Evolutionary conservation across 2,797 vertebrate species (phyloP).

Genomic region (Euthynnus affinis): DNA sequence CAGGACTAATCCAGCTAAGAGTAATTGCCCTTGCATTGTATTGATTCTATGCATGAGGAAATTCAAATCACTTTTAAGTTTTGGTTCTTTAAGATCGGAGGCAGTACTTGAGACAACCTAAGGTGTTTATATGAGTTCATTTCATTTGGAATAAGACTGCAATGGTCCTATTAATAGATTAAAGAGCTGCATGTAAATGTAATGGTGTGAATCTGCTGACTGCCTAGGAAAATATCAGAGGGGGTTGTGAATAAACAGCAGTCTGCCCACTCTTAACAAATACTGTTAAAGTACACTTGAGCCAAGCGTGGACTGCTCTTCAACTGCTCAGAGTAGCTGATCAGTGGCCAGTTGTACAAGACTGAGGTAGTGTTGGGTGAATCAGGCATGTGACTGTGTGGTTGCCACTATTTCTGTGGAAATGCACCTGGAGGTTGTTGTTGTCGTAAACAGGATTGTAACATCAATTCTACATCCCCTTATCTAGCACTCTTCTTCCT

Average conservation of each 20-base stretch:
- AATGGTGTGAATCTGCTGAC: slow-evolving; percentile 77
- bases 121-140: slow-evolving; percentile 77
- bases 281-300: slow-evolving; percentile 21
- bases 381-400: background rate
- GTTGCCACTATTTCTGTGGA: background rate
- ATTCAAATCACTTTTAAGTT: slow-evolving; percentile 79
- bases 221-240: slow-evolving; percentile 46
- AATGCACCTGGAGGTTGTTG: background rate
- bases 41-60: slow-evolving; percentile 75
- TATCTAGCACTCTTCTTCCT: slow-evolving; percentile 5
- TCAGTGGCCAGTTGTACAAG: background rate
- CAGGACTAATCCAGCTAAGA: slow-evolving; percentile 75
- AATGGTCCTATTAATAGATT: slow-evolving; percentile 77
- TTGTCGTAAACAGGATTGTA: slow-evolving; percentile 8
- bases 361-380: background rate
- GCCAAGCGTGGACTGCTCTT: background rate
- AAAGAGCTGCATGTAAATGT: slow-evolving; percentile 73
- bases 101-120: slow-evolving; percentile 61
- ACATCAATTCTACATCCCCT: background rate
- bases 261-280: slow-evolving; percentile 40
- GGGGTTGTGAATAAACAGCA: slow-evolving; percentile 54
- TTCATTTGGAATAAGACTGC: slow-evolving; percentile 77
- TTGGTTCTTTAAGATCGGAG: slow-evolving; percentile 64
- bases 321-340: background rate
- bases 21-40: slow-evolving; percentile 76